Base-by-base conservation (phyloP, 2,888 invertebrate genomes). In the Rhaphigaster nebulosa region DNA sequence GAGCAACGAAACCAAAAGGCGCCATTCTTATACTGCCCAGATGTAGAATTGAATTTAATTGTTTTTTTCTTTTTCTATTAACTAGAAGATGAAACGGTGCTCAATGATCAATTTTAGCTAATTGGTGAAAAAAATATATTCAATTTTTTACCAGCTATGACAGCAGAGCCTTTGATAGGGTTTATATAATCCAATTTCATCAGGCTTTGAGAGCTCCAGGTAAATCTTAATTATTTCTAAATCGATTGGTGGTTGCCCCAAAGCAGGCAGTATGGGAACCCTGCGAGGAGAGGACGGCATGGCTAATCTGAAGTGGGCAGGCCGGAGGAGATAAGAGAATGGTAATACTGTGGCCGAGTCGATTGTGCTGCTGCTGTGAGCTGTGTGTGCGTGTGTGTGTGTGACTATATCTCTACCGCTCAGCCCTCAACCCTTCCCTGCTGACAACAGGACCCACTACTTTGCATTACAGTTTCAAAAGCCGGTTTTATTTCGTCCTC, bases 321-420 rank as follows among this genome's bases (percentile, higher is more conserved):
- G 65, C 65, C 12, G n/a, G 65, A 56, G 60, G 60, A 65, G 65
- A 65, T 65, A 65, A 65, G 29, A 65, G 65, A 65, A 65, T 65
- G 60, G 60, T 60, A 60, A 60, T n/a, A n/a, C 60, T 65, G 65
- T 10, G 65, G 65, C 12, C 15, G 29, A n/a, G n/a, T 29, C 29
- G 29, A 29, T 65, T 65, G 65, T 65, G 1, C 65, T 29, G 15
- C 15, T n/a, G n/a, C 8, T n/a, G n/a, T 60, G 60, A 2, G 60
- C 54, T 38, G 41, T 84, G 84, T 41, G 84, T 80, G 38, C 13
- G 26, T 1, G 6, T 23, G 23, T 84, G 84, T 41, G 84, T 41
- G 41, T 23, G n/a, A 13, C 29, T 65, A 3, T 65, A 65, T 65
- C 65, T 65, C 65, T 29, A 0, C 29, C 65, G 65, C n/a, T 26